These are phyloP conservation scores for Thinocorus orbignyianus DNA, from an alignment of 2,113 vertebrate species.

Conservation along the genomic window DNA sequence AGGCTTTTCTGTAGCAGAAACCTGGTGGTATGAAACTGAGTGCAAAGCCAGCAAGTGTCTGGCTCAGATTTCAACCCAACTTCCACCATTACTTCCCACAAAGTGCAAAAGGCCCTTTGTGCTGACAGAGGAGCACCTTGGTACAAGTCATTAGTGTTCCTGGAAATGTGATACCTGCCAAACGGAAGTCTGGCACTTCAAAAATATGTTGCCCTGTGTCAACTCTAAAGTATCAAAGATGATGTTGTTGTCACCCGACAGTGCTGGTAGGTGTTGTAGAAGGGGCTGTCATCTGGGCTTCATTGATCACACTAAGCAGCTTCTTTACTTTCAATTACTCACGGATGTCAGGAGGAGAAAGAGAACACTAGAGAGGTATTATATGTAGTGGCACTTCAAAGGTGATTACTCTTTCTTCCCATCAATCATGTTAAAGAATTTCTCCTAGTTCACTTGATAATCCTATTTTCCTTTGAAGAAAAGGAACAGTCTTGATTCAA, in stretches of 20 bases:
- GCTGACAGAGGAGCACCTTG: neutral
- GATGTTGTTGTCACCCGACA: slow-evolving; percentile 29
- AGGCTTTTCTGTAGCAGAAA: neutral
- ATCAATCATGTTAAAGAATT: slow-evolving; percentile 80
- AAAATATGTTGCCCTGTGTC: slow-evolving; percentile 28
- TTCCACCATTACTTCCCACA: neutral
- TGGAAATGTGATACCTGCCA: neutral
- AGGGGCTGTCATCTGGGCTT: slow-evolving; percentile 67
- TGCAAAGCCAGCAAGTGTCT: neutral
- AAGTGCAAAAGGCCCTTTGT: neutral
- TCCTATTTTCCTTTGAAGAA: slow-evolving; percentile 76
- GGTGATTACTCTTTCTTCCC: slow-evolving; percentile 78
- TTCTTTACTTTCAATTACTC: slow-evolving; percentile 75
- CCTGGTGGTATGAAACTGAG: neutral
- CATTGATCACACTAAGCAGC: slow-evolving; percentile 72
- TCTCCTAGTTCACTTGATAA: slow-evolving; percentile 72
- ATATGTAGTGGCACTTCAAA: slow-evolving; percentile 76
- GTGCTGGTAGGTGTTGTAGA: slow-evolving; percentile 53
- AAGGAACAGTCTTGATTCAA: slow-evolving; percentile 65
- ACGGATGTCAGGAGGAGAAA: slow-evolving; percentile 71
- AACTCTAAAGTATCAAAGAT: slow-evolving; percentile 18
- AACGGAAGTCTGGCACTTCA: slow-evolving; percentile 9
- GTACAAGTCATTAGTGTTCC: neutral
- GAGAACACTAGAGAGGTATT: slow-evolving; percentile 71
- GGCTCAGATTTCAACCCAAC: neutral